A percentile compares a stretch with the other conserved stretches of the same genome.
Conservation (phyloP, 2,113 vertebrate genomes). For the Phoenicopterus ruber region DNA sequence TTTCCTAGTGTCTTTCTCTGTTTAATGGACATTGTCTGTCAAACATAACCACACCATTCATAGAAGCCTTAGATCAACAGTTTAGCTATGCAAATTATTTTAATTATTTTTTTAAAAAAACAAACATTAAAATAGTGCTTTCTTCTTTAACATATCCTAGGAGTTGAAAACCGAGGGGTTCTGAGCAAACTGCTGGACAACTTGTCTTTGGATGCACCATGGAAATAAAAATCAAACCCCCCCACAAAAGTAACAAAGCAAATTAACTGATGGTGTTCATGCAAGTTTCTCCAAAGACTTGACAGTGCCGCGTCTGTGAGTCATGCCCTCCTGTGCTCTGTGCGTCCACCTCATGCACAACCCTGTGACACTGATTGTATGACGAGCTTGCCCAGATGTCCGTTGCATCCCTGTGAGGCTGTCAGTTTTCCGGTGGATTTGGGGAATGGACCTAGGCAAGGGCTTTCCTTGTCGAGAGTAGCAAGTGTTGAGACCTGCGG, state of each 20-base stretch:
- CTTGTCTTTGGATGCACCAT: slow-evolving; percentile 76
- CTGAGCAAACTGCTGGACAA: slow-evolving; percentile 74
- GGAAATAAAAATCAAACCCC: slow-evolving; percentile 71
- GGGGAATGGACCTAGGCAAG: slow-evolving; percentile 19
- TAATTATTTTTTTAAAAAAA: slow-evolving; percentile 67
- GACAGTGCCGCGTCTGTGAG: slow-evolving; percentile 72
- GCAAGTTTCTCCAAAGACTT: slow-evolving; percentile 73
- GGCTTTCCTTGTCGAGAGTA: neutral
- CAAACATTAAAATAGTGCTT: slow-evolving; percentile 78
- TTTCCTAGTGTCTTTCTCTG: slow-evolving; percentile 68
- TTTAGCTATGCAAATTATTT: slow-evolving; percentile 84
- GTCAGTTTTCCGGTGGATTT: slow-evolving; percentile 8
- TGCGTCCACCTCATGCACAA: slow-evolving; percentile 63
- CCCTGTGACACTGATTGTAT: slow-evolving; percentile 62
- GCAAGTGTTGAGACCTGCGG: neutral
- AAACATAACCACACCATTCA: slow-evolving; percentile 70
- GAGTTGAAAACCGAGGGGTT: slow-evolving; percentile 71
- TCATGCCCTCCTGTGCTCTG: slow-evolving; percentile 70
- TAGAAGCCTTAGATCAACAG: slow-evolving; percentile 82
- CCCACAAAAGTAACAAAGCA: slow-evolving; percentile 72
- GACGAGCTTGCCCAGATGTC: slow-evolving; percentile 59
- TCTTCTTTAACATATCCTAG: slow-evolving; percentile 75
- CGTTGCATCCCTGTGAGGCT: slow-evolving; percentile 49
- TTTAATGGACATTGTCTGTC: slow-evolving; percentile 70
- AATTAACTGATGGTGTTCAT: slow-evolving; percentile 71